phyloP scores from a whole-genome alignment of 2,113 vertebrate genomes.

The Castor canadensis region DNA sequence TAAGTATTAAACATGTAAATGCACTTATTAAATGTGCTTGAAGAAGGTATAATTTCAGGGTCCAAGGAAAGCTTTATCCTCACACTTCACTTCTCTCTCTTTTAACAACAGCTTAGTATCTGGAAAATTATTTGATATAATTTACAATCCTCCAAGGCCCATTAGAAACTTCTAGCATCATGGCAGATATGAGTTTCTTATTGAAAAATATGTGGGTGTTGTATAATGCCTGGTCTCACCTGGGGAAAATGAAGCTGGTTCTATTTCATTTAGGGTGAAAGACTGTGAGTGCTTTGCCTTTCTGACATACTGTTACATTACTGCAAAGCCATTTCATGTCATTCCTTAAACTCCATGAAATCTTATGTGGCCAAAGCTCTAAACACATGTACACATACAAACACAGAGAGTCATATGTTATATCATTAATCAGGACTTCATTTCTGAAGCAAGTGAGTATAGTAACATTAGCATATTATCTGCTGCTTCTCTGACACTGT shows the following conservation, averaged over 20 bases:
- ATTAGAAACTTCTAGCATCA: slow-evolving; percentile 68
- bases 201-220: slow-evolving; percentile 65
- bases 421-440: no score
- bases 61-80: slow-evolving; percentile 39
- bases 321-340: background rate
- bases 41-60: slow-evolving; percentile 2
- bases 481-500: background rate
- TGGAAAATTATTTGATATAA: slow-evolving; percentile 69
- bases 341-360: slow-evolving; percentile 36
- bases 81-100: background rate
- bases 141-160: slow-evolving; percentile 64
- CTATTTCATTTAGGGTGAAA: slow-evolving; percentile 42
- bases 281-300: slow-evolving; percentile 8
- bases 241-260: slow-evolving; percentile 52
- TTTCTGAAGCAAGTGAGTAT: slow-evolving; percentile 12
- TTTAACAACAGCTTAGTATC: slow-evolving; percentile 58
- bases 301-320: background rate
- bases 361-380: background rate
- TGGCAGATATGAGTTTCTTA: slow-evolving; percentile 51
- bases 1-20: slow-evolving; percentile 1
- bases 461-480: background rate
- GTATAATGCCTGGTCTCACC: slow-evolving; percentile 40
- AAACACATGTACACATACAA: background rate
- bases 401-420: background rate
- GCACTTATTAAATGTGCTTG: background rate